Percentiles rank a stretch among this genome's conserved stretches.
phyloP scores from a whole-genome alignment of 2,113 vertebrate genomes.

The Sus scrofa region T2T-Sscrofa CM000817.6:160345501-160346000 shows the following conservation, averaged over 20 bases:
- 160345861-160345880: background rate
- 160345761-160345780: background rate
- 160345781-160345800: background rate
- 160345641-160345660: background rate
- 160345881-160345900: background rate
- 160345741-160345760: background rate
- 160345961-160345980: background rate
- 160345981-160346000: background rate
- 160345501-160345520: background rate
- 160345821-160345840: background rate
- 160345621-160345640: constrained; percentile 13
- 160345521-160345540: background rate
- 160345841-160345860: background rate
- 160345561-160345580: background rate
- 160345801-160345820: background rate
- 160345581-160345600: background rate
- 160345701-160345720: background rate
- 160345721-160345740: background rate
- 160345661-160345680: background rate
- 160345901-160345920: background rate
- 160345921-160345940: background rate
- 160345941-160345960: background rate
- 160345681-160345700: background rate
- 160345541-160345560: background rate
- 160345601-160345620: background rate